phyloP scores from a whole-genome alignment of 2,888 invertebrate species.

The Drosophila algonquin region DNA sequence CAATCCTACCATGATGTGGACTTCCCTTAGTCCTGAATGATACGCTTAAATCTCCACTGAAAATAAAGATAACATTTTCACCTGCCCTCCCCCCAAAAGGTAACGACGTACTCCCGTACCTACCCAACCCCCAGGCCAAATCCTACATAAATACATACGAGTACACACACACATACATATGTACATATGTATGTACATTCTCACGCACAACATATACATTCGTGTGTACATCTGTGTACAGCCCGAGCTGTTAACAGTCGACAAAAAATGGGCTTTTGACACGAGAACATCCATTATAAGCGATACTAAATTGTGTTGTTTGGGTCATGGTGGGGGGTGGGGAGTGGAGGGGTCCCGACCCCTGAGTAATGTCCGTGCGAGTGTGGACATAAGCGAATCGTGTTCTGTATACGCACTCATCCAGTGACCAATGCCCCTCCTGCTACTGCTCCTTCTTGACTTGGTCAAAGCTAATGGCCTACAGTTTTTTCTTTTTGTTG shows the following conservation, averaged over 20 bases:
- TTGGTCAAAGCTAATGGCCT: constrained; percentile 29
- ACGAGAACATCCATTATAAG: constrained; percentile 78
- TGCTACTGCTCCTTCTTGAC: background rate
- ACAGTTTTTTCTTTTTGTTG: constrained; percentile 7
- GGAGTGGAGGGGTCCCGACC: background rate
- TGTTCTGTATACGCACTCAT: constrained; percentile 28
- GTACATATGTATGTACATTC: constrained; percentile 13
- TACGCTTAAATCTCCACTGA: constrained; percentile 12
- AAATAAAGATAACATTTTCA: constrained; percentile 52
- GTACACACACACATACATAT: background rate
- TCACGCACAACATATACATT: constrained; percentile 24
- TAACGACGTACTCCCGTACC: background rate
- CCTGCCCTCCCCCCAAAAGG: constrained; percentile 4
- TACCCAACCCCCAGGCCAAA: background rate
- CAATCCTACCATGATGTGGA: background rate
- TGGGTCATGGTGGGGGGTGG: constrained; percentile 8
- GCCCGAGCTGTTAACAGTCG: constrained; percentile 56
- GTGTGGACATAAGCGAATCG: constrained; percentile 12
- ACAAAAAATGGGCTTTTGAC: constrained; percentile 78
- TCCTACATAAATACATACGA: background rate
- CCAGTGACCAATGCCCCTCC: constrained; percentile 12
- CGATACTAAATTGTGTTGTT: constrained; percentile 81
- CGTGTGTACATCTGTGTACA: constrained; percentile 12
- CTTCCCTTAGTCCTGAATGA: background rate
- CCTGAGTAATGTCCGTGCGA: constrained; percentile 7